Evolutionary conservation across 2,888 invertebrate species (phyloP).

Genomic region (Synanthedon formicaeformis): DNA sequence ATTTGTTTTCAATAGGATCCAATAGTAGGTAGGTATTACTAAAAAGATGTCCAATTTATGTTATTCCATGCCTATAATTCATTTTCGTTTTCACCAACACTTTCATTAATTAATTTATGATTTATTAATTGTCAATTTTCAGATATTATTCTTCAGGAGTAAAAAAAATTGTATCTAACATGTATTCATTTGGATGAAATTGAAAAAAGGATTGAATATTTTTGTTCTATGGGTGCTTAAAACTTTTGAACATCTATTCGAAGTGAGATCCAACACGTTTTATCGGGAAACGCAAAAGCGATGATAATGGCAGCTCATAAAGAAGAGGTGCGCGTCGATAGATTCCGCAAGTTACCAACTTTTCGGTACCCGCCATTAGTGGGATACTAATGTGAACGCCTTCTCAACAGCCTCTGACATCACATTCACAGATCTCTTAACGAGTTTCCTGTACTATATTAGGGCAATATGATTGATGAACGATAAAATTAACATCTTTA

Average conservation of each 20-base stretch:
- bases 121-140: no score
- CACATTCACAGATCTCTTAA: neutral
- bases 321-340: slow-evolving; percentile 57
- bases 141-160: no score
- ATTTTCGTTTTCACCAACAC: no score
- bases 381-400: slow-evolving; percentile 46
- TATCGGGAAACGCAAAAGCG: slow-evolving; percentile 58
- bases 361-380: slow-evolving; percentile 56
- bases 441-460: neutral
- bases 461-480: neutral
- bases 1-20: no score
- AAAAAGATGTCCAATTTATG: no score
- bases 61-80: no score
- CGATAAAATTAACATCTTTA: neutral
- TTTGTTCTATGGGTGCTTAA: slow-evolving; percentile 50
- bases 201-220: slow-evolving; percentile 36
- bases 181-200: no score
- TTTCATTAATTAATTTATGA: no score
- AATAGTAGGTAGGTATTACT: no score
- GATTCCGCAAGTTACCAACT: slow-evolving; percentile 64
- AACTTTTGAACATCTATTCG: slow-evolving; percentile 54
- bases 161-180: no score
- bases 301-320: slow-evolving; percentile 66
- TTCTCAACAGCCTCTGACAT: slow-evolving; percentile 6
- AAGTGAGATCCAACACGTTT: slow-evolving; percentile 59